Evolutionary conservation across 1,140 invertebrate genomes (phyloP).

Genomic region (Chymomyza costata): DNA sequence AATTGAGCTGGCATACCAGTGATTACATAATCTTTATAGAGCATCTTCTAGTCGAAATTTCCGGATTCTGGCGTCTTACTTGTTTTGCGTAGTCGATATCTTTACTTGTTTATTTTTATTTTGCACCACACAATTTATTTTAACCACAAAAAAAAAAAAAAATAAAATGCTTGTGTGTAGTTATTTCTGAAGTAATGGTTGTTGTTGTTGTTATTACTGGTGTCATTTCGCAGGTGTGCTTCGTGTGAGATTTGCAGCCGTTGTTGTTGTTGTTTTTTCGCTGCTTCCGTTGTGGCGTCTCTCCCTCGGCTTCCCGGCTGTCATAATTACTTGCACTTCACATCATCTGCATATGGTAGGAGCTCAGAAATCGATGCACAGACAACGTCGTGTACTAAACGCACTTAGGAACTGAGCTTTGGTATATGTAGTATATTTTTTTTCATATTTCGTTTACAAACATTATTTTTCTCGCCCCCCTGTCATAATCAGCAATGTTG

Average conservation of each 20-base stretch:
- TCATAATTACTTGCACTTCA: constrained; percentile 70
- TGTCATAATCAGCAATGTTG: constrained; percentile 56
- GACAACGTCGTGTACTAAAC: constrained; percentile 35
- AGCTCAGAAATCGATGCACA: constrained; percentile 3
- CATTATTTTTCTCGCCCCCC: constrained; percentile 6
- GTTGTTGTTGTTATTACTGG: background rate
- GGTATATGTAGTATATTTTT: too few species aligned
- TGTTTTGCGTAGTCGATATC: too few species aligned
- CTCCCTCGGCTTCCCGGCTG: constrained; percentile 25
- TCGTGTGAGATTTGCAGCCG: constrained; percentile 15
- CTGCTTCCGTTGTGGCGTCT: constrained; percentile 49
- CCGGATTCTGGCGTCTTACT: too few species aligned
- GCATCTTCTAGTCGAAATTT: too few species aligned
- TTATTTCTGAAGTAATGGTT: too few species aligned
- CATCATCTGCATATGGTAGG: constrained; percentile 24
- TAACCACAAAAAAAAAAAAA: background rate
- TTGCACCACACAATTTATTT: constrained; percentile 36
- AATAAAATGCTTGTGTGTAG: background rate
- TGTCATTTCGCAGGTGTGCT: constrained; percentile 51
- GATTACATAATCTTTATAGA: too few species aligned
- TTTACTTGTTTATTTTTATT: constrained; percentile 36
- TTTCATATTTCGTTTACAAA: too few species aligned
- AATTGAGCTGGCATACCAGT: too few species aligned
- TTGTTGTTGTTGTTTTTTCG: constrained; percentile 20
- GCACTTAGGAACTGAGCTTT: too few species aligned